phyloP scores from a whole-genome alignment of 1,140 invertebrate genomes.

The Zaprionus inermis region DNA sequence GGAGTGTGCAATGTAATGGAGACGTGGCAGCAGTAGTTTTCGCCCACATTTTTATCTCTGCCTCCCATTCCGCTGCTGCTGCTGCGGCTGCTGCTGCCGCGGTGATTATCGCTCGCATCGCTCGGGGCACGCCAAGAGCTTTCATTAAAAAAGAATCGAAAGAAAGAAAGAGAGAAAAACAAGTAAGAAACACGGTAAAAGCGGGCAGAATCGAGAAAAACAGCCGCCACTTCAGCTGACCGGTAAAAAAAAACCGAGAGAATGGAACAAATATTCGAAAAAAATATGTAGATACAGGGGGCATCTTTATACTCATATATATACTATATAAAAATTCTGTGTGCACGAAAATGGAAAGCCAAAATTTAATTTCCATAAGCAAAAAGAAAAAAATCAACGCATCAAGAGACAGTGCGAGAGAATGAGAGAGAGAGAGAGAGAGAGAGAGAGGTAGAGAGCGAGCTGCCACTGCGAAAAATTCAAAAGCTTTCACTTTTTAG shows the following conservation, averaged over 20 bases:
- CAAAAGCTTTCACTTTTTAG: constrained; percentile 57
- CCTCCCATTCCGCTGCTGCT: background rate
- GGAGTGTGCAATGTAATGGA: background rate
- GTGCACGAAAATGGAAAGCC: constrained; percentile 46
- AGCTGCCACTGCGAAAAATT: constrained; percentile 32
- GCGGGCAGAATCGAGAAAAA: constrained; percentile 9
- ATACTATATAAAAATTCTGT: constrained; percentile 11
- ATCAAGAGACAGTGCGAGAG: constrained; percentile 10
- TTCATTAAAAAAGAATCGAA: constrained; percentile 24
- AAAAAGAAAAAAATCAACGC: constrained; percentile 39
- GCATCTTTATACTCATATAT: constrained; percentile 8
- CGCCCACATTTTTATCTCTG: constrained; percentile 1
- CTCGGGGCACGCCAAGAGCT: constrained; percentile 36
- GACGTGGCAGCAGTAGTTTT: background rate
- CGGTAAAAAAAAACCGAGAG: constrained; percentile 24
- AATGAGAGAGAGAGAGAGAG: background rate
- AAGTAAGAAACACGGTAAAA: background rate
- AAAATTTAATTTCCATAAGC: constrained; percentile 55
- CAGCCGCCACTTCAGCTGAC: constrained; percentile 29
- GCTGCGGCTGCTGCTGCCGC: constrained; percentile 11
- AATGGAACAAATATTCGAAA: constrained; percentile 9
- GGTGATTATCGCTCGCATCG: constrained; percentile 38
- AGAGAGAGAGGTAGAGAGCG: background rate
- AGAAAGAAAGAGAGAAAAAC: background rate
- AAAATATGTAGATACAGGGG: constrained; percentile 6